Percentiles rank a stretch among this genome's conserved stretches.
Evolutionary conservation across 2,113 vertebrate species (phyloP).

Genomic region (Calyptommatus sinebrachiatus): DNA sequence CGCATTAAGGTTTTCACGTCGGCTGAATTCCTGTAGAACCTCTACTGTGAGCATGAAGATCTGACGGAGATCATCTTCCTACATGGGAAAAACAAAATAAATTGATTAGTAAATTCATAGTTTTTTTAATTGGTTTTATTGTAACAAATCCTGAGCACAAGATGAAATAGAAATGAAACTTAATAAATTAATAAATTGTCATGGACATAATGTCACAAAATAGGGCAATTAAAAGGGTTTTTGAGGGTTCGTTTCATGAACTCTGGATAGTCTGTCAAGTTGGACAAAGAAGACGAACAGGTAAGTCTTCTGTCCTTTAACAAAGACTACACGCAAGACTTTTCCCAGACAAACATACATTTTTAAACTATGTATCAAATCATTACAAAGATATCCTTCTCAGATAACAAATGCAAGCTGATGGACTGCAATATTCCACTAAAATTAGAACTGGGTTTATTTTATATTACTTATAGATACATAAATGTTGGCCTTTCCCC

Average conservation of each 20-base stretch:
- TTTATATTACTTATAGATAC: background rate
- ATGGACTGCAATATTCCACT: background rate
- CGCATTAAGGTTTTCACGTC: slow-evolving; percentile 90
- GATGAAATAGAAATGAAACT: too few species aligned
- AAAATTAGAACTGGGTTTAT: background rate
- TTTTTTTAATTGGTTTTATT: too few species aligned
- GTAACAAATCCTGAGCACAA: too few species aligned
- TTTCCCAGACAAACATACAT: too few species aligned
- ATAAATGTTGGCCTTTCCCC: background rate
- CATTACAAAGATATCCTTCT: background rate
- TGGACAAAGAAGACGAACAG: too few species aligned
- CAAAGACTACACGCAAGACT: too few species aligned
- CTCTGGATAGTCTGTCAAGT: too few species aligned
- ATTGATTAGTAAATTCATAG: too few species aligned
- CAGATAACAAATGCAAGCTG: background rate
- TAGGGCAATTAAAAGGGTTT: background rate
- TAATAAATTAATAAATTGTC: background rate
- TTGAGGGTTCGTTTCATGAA: background rate
- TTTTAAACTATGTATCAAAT: background rate
- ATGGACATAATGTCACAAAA: background rate
- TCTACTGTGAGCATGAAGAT: slow-evolving; percentile 96
- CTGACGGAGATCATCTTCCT: slow-evolving; percentile 94
- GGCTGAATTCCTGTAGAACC: slow-evolving; percentile 96
- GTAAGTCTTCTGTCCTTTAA: too few species aligned
- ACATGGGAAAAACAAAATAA: slow-evolving; percentile 28